Base-by-base conservation (phyloP, 2,797 vertebrate genomes). In the Cephalopachus bancanus region DNA sequence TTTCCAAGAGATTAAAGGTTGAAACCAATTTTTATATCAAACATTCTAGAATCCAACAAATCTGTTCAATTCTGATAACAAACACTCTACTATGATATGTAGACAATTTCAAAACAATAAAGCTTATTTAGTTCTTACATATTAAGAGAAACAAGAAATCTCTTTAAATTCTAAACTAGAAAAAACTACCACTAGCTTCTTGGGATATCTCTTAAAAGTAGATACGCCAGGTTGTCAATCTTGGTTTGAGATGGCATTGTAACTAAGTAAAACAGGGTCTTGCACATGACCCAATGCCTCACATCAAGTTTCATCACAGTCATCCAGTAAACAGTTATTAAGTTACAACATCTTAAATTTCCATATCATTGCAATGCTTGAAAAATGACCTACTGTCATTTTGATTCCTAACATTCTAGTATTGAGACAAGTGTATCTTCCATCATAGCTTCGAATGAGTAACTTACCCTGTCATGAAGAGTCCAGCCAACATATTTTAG, bases 401-500 rank as follows among this genome's bases (percentile, higher is more conserved):
- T 80, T 95, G 62, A 88, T 55, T 93, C 10, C 3, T 65, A 60
- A 37, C 53, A 94, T 89, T 59, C 44, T 64, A 87, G 14, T n/a
- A 90, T 7, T 83, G 30, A 79, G 28, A 95, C 16, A 89, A 89
- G 2, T n/a, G 55, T 37, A 93, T 26, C 11, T 83, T 93, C 49
- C 17, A 94, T 37, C 69, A 89, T 89, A 93, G 26, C 22, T 28
- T 74, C 59, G 3, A 96, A 93, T 33, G 15, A 96, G 53, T 86
- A 86, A 98, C 99, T 99, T 98, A 99, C 99, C 98, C 99, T 98
- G 96, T 99, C 99, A 20, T 99, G 99, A 97, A 99, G 98, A 59
- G 99, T 99, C 99, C 99, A 99, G 74, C 99, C 99, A 84, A 99
- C 99, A 33, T 99, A 99, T 98, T 99, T 99, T 97, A 99, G 99